Evolutionary conservation across 2,113 vertebrate genomes (phyloP).

Genomic region (Aythya baeri): DNA sequence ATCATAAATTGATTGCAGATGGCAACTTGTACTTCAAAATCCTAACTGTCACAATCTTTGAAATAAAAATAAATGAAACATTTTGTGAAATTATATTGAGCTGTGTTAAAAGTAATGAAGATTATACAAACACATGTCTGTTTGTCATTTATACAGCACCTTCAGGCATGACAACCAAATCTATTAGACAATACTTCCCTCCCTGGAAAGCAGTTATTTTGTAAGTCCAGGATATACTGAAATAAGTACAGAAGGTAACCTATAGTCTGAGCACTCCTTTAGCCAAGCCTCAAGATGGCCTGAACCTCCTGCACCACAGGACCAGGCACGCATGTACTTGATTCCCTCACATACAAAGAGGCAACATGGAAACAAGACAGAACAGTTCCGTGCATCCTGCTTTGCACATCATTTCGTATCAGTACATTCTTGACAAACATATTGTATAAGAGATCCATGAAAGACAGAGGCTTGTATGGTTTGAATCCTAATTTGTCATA

Average conservation of each 20-base stretch:
- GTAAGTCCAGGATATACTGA: slow-evolving; percentile 3
- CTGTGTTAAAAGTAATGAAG: slow-evolving; percentile 76
- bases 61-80: slow-evolving; percentile 83
- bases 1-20: slow-evolving; percentile 88
- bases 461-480: slow-evolving; percentile 50
- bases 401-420: not conserved
- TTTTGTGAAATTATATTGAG: slow-evolving; percentile 78
- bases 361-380: not conserved
- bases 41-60: slow-evolving; percentile 78
- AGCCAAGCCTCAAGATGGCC: not conserved
- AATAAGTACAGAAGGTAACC: not conserved
- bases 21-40: slow-evolving; percentile 82
- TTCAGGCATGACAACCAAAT: slow-evolving; percentile 60
- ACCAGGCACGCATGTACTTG: not conserved
- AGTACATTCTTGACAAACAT: not conserved
- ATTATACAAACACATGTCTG: slow-evolving; percentile 78
- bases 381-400: not conserved
- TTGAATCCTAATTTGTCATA: slow-evolving; percentile 51
- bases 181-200: slow-evolving; percentile 39
- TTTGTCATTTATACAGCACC: slow-evolving; percentile 75
- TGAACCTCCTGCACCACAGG: slow-evolving; percentile 2
- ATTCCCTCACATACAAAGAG: not conserved
- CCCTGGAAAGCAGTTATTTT: slow-evolving; percentile 23
- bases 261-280: not conserved
- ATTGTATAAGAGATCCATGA: not conserved